Evolutionary conservation across 2,888 invertebrate species (phyloP).

Genomic region (Athalia cordata): DNA sequence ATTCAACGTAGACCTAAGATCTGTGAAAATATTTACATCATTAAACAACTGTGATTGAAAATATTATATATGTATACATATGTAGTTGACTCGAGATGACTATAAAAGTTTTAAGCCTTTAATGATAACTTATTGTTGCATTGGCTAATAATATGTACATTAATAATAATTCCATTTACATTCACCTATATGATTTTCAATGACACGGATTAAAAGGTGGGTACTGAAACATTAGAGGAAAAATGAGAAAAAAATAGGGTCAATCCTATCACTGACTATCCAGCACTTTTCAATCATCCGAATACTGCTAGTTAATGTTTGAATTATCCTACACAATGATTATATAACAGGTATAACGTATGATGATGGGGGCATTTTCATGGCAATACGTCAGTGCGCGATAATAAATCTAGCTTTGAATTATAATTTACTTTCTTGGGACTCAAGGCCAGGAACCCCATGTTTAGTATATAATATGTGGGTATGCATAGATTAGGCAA

Average conservation of each 20-base stretch:
- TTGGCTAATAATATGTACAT: constrained; percentile 26
- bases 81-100: constrained; percentile 27
- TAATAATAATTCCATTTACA: constrained; percentile 36
- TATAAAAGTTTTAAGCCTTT: constrained; percentile 36
- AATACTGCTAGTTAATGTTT: constrained; percentile 11
- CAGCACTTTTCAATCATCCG: constrained; percentile 24
- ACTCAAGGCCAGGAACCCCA: constrained; percentile 35
- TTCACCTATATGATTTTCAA: constrained; percentile 25
- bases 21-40: constrained; percentile 43
- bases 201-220: neutral
- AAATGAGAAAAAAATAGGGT: neutral
- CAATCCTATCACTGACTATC: constrained; percentile 18
- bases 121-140: constrained; percentile 40
- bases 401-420: constrained; percentile 35
- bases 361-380: constrained; percentile 33
- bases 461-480: constrained; percentile 10
- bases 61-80: constrained; percentile 32
- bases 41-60: constrained; percentile 38
- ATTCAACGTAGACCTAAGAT: constrained; percentile 32
- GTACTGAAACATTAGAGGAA: neutral
- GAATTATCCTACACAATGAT: constrained; percentile 34
- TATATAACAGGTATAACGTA: constrained; percentile 16
- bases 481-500: constrained; percentile 25
- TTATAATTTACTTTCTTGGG: constrained; percentile 5
- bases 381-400: constrained; percentile 29